phyloP scores from a whole-genome alignment of 2,888 invertebrate species.

The Antitype chi region DNA sequence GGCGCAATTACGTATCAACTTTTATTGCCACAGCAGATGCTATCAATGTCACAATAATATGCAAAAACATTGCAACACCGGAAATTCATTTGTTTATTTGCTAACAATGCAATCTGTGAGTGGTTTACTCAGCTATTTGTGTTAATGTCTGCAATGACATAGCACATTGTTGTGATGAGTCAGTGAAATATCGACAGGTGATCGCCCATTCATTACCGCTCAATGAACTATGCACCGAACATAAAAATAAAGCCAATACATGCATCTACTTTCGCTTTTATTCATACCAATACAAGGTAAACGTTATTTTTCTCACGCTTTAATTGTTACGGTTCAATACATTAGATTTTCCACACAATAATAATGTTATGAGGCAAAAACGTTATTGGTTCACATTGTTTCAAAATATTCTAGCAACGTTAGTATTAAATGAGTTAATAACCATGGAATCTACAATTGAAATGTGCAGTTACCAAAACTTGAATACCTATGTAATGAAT shows the following conservation, averaged over 20 bases:
- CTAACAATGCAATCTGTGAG: conserved; percentile 54
- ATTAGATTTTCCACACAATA: conserved; percentile 61
- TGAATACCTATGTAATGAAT: conserved; percentile 18
- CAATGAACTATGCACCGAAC: conserved; percentile 47
- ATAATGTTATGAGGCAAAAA: conserved; percentile 53
- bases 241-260: conserved; percentile 43
- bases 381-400: conserved; percentile 62
- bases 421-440: conserved; percentile 37
- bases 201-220: conserved; percentile 57
- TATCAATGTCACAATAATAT: conserved; percentile 60
- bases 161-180: conserved; percentile 73
- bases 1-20: conserved; percentile 54
- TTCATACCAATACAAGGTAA: conserved; percentile 54
- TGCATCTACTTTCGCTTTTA: conserved; percentile 53
- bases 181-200: conserved; percentile 60
- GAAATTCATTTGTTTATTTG: conserved; percentile 69
- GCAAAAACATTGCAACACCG: conserved; percentile 68
- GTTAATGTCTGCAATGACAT: conserved; percentile 70
- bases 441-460: conserved; percentile 36
- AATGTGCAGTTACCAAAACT: conserved; percentile 32
- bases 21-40: conserved; percentile 47
- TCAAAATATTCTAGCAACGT: conserved; percentile 55
- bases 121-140: conserved; percentile 60
- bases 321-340: conserved; percentile 63
- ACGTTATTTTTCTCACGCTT: conserved; percentile 65